Base-by-base conservation (phyloP, 2,888 invertebrate genomes). In the Alloplasta piceator region DNA sequence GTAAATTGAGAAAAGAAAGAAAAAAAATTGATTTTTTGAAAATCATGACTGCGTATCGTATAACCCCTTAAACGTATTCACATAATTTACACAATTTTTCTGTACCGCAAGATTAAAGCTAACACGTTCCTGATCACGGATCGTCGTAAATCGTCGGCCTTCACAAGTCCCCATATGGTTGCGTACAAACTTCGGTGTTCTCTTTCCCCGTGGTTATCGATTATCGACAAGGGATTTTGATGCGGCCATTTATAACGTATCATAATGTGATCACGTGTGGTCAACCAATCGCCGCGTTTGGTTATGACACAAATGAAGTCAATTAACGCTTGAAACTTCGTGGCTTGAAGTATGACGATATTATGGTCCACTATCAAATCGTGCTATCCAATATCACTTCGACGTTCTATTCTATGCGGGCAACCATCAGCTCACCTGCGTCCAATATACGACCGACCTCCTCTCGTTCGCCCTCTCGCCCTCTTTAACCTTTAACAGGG, bases 281-380 rank as follows among this genome's bases (percentile, higher is more conserved):
- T 74, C 41, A 78, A 67, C 58, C 66, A 41, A 61, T 52, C 60
- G 60, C 46, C 48, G 26, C 26, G 70, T 74, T 63, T 60, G 56
- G 76, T 78, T 73, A 78, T 78, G 78, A 38, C 74, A 70, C 70
- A 70, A 83, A 83, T 82, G 78, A 80, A 82, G 78, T 83, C 82
- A 82, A 83, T 83, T 82, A 83, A 83, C 82, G 83, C 71, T 73
- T 61, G 75, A 80, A 82, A 78, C 70, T 75, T 63, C 46, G 16
- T 16, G 26, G 68, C 3, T 26, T 41, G 41, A 50, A 52, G 38
- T 41, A 67, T 55, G 12, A 46, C 71, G 70, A 56, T 67, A 55
- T 71, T 61, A 38, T 14, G 64, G 48, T 39, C 46, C 55, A 66
- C 46, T 72, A 66, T 70, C 60, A 4, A 6, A 43, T 43, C 43